Percentiles rank a stretch among this genome's conserved stretches.
These are phyloP conservation scores for Smithornis capensis DNA, from an alignment of 2,113 vertebrate species.

Conservation along the genomic window DNA sequence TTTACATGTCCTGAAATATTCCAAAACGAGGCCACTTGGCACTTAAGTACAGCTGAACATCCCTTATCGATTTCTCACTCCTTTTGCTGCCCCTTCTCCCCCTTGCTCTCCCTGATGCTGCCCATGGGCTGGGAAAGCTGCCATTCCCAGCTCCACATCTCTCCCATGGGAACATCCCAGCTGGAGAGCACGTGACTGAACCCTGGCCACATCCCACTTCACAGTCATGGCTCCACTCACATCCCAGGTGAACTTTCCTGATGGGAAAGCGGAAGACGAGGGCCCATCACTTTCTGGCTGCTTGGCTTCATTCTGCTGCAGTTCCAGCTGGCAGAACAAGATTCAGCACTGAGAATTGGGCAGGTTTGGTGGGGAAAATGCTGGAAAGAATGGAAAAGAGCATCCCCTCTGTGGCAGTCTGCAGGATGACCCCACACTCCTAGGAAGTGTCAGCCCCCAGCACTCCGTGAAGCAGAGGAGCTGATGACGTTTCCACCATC, in stretches of 20 bases:
- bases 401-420: fast-evolving
- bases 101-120: neutral
- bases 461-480: neutral
- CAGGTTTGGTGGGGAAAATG: neutral
- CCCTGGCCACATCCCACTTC: fast-evolving
- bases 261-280: too few relatives aligned
- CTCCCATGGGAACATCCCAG: fast-evolving
- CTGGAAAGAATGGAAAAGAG: neutral
- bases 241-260: neutral
- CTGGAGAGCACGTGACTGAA: neutral
- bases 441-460: neutral
- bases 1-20: neutral
- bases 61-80: fast-evolving
- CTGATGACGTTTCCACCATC: neutral
- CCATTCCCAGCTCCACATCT: neutral
- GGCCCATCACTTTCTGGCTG: fast-evolving
- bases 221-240: fast-evolving
- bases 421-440: fast-evolving
- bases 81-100: neutral
- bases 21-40: fast-evolving
- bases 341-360: fast-evolving
- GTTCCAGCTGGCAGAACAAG: neutral
- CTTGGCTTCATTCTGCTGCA: neutral
- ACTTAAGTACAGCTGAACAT: neutral
- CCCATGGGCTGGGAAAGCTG: neutral